Evolutionary conservation across 1,140 invertebrate genomes (phyloP), one percentile per base, ranked within the genome.

Genomic region (Drosophila nigrodunni): DNA sequence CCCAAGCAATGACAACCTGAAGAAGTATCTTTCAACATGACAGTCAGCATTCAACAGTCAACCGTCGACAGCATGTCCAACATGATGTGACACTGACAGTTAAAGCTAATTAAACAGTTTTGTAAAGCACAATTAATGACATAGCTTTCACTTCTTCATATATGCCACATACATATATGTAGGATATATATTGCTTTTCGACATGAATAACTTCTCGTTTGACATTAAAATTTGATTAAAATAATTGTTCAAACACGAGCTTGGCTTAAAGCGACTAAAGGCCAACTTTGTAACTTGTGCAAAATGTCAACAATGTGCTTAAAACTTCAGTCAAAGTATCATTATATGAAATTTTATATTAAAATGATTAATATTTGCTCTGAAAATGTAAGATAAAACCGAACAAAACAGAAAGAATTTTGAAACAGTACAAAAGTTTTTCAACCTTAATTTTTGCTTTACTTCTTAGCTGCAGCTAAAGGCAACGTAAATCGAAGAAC

Each of bases 51-150:
- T 30, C 25, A 30, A 30, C 25, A 30, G 25, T 4, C 25, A 30
- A 30, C 25, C 1, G 18, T 21, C 18, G 18, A 44, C 59, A 35
- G 47, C 65, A 77, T 82, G 82, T 80, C 77, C 59, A 55, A 71
- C 77, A 72, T 55, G 67, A 58, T 62, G 64, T 30, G 35, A 43
- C 43, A 52, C 65, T 76, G 77, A 71, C 65, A 77, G 81, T 67
- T 68, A 70, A 78, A 69, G 75, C 77, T 88, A 87, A 89, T 89
- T 85, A 85, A 89, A 78, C 74, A 75, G 67, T 73, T 30, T 86
- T 68, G 78, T 60, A 60, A 62, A 69, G 66, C 74, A 77, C 65
- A 74, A 85, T 83, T 82, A 82, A 82, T 82, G 80, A 44, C 69
- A 58, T 8, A 43, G 9, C n/a, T 25, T 15, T 10, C 46, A n/a